Percentiles rank a stretch among this genome's conserved stretches.
phyloP scores from a whole-genome alignment of 2,113 vertebrate species.

The Aspiorhynchus laticeps region DNA sequence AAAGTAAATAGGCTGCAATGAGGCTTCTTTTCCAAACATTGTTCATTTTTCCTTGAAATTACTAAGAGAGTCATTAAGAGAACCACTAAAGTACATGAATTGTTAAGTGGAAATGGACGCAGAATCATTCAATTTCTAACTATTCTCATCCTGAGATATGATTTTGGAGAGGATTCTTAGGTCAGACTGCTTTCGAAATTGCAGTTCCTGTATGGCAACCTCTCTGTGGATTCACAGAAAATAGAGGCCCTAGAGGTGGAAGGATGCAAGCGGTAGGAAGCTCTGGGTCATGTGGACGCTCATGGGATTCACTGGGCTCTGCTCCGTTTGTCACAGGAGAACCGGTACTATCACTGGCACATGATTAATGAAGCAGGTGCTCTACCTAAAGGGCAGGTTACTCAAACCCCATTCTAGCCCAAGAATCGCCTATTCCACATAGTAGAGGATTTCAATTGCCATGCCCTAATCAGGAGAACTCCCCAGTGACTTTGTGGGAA shows the following conservation, averaged over 20 bases:
- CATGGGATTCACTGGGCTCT: conserved; percentile 41
- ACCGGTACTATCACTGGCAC: conserved; percentile 40
- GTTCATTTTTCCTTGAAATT: not conserved
- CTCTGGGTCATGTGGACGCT: conserved; percentile 39
- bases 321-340: conserved; percentile 51
- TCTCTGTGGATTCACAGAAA: conserved; percentile 56
- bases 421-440: conserved; percentile 47
- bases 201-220: conserved; percentile 24
- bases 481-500: not conserved
- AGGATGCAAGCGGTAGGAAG: conserved; percentile 37
- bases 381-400: conserved; percentile 63
- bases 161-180: conserved; percentile 26
- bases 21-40: too few species aligned
- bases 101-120: not conserved
- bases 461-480: conserved; percentile 50
- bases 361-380: conserved; percentile 62
- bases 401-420: conserved; percentile 56
- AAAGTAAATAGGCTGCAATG: not conserved
- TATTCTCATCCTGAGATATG: not conserved
- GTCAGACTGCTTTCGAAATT: conserved; percentile 16
- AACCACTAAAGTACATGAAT: not conserved
- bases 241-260: conserved; percentile 53
- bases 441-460: conserved; percentile 46
- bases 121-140: not conserved
- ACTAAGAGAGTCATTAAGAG: not conserved